Base-by-base conservation (phyloP, 1,140 invertebrate genomes). In the Argopecten irradians region DNA sequence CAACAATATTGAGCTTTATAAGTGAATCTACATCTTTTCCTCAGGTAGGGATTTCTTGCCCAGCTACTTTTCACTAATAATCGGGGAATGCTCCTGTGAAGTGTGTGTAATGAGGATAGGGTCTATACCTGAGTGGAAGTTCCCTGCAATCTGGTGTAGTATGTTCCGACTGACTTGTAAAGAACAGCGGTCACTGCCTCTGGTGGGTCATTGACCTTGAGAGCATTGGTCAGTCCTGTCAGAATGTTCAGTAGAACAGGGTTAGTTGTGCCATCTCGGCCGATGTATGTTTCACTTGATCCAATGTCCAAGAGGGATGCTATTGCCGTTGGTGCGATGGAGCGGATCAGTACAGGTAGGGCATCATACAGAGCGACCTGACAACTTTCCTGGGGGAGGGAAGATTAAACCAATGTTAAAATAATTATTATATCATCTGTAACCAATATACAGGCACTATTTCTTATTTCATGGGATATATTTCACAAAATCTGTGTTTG, bases 171-270 rank as follows among this genome's bases (percentile, higher is more conserved):
- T n/a, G 91, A 71, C 22, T 91, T 82, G 83, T 92, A 91, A 39
- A 95, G 86, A 7, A 94, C 86, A 16, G 85, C 32, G 14, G 91
- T 91, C 1, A 94, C 92, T 34, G 92, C 88, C 41, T 92, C 88
- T n/a, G 94, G 93, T 28, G 92, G 94, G 83, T 95, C 92, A n/a
- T 85, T 34, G 0, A 94, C 91, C 28, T 88, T 39, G 34, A 95
- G 87, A 34, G 93, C 90, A 55, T 89, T 88, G 82, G 91, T 89
- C 39, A 95, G 89, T 82, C 94, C 94, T 35, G 89, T 82, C 34
- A 95, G 87, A 1, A 93, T 86, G 43, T 90, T 71, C 14, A 90
- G n/a, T 16, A 71, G 55, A n/a, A 3, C 22, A 16, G 14, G 55
- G 16, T 28, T 71, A 28, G 22, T n/a, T 22, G 8, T 16, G 0